Conservation (phyloP, 2,113 vertebrate species). For the Carassius gibelio region DNA sequence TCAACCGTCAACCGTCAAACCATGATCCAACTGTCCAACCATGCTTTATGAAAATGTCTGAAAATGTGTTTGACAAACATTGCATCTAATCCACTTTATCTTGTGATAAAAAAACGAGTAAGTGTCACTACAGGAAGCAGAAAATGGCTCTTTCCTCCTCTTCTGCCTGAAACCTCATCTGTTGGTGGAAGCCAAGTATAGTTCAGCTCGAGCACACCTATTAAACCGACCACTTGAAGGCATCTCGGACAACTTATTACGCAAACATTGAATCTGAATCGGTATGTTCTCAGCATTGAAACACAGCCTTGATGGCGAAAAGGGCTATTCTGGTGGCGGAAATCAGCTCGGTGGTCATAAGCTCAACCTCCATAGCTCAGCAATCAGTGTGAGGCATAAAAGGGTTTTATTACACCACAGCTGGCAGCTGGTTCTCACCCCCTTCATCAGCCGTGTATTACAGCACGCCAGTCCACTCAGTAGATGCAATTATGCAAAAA, state of each 20-base stretch:
- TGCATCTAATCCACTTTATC: no score
- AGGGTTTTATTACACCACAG: slow-evolving; percentile 43
- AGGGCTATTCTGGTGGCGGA: slow-evolving; percentile 28
- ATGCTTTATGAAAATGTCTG: no score
- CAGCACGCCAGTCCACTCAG: slow-evolving; percentile 24
- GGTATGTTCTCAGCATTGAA: neutral
- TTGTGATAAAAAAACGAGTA: no score
- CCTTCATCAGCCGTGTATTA: slow-evolving; percentile 38
- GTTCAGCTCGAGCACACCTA: no score
- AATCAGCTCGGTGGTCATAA: slow-evolving; percentile 47
- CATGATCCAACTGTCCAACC: no score
- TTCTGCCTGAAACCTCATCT: no score
- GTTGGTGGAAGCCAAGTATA: no score
- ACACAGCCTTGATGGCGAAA: neutral
- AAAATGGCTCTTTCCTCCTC: no score
- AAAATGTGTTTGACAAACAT: no score
- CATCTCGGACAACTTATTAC: neutral
- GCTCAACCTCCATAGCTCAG: slow-evolving; percentile 20
- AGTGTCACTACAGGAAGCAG: no score
- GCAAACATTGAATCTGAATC: neutral
- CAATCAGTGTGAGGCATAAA: slow-evolving; percentile 53
- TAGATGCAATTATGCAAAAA: slow-evolving; percentile 48
- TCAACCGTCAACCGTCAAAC: no score
- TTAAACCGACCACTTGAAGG: neutral
- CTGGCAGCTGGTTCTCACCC: slow-evolving; percentile 47